Conservation (phyloP, 2,797 vertebrate genomes). For the Mormyrops boulengeri region DNA sequence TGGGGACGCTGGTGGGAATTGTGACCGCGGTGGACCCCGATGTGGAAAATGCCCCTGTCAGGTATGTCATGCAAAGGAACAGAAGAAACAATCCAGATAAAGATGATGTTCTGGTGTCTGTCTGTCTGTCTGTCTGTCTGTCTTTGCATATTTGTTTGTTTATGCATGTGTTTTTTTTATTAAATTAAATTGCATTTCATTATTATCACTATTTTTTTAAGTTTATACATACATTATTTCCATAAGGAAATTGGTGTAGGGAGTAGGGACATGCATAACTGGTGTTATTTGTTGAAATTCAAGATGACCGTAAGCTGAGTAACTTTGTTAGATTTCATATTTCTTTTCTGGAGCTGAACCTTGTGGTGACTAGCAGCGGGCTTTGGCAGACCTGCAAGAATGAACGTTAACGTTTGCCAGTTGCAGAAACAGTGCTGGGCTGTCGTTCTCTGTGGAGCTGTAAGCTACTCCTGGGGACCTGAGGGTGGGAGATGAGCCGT, state of each 20-base stretch:
- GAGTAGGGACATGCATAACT: background rate
- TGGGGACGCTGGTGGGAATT: conserved; percentile 80
- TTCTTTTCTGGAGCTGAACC: background rate
- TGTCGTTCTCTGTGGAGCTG: background rate
- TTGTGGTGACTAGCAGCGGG: background rate
- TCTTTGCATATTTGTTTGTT: background rate
- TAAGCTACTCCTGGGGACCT: background rate
- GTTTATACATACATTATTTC: background rate
- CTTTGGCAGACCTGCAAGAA: background rate
- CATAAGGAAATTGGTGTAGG: background rate
- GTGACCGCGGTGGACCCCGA: conserved; percentile 87
- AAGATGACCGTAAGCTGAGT: background rate
- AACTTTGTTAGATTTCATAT: background rate
- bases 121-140: background rate
- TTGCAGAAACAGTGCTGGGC: background rate
- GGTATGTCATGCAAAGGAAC: conserved; percentile 56
- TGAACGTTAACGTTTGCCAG: background rate
- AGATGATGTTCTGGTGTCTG: background rate
- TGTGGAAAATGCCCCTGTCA: conserved; percentile 76
- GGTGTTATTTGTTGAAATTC: background rate
- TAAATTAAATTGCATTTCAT: background rate
- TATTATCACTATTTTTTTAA: background rate
- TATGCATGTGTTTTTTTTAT: background rate
- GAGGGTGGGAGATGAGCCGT: background rate
- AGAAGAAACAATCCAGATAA: background rate